Base-by-base conservation (phyloP, 2,113 vertebrate species). In the Pituophis catenifer region DNA sequence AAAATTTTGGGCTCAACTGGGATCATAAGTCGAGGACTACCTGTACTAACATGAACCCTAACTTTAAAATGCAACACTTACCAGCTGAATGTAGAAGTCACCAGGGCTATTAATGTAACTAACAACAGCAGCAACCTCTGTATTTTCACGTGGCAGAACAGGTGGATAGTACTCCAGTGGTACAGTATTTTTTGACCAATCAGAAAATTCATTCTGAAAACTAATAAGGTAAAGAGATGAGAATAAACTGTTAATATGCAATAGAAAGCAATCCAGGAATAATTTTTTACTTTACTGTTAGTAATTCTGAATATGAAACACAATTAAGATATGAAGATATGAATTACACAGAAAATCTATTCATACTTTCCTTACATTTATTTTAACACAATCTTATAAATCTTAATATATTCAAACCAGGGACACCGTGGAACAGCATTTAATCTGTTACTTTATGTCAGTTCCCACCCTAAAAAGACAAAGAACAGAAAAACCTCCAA, bases 1-100 rank as follows among this genome's bases (percentile, higher is more conserved):
- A 70, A 70, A 33, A n/a, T 70, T n/a, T 70, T n/a, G n/a, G 29
- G 65, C 5, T n/a, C 65, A 15, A 70, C 2, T n/a, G 65, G 12
- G 2, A n/a, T 70, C 29, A 7, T 70, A 70, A 15, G 65, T 70
- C 65, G 2, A n/a, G 29, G 29, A 13, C 29, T 33, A 33, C 6
- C 5, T 70, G 21, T 8, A 81, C 50, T 81, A 33, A 54, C 2
- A 59, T 12, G 48, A 70, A 70, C 17, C 0, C 17, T 17, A 29
- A 8, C 10, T 48, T 89, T 57, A 15, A 89, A 75, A 50, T 29
- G 50, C 17, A 33, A 93, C 89, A 97, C 96, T 98, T 97, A 99
- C 99, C 98, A 98, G 93, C 55, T 98, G 97, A 94, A 99, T 97
- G 95, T 98, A 99, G 97, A 99, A 99, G 97, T 99, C 98, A 88